Percentiles rank a stretch among this genome's conserved stretches.
Evolutionary conservation across 2,113 vertebrate species (phyloP).

Genomic region (Coptodon bakossiorum): DNA sequence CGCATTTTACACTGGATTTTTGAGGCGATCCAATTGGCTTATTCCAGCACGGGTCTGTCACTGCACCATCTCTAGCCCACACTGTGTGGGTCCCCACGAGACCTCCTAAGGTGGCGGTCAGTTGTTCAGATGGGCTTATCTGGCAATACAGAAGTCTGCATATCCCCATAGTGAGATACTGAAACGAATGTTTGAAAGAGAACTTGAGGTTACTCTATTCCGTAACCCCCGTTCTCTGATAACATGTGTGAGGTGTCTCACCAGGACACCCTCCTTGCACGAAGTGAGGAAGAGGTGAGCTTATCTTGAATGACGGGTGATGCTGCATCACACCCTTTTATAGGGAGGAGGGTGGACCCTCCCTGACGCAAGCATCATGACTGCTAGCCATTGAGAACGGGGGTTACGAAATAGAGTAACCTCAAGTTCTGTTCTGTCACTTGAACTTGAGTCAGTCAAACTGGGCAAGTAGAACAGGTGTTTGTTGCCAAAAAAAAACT

Average conservation of each 20-base stretch:
- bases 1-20: not conserved
- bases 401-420: not conserved
- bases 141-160: not conserved
- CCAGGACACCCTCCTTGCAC: accelerated
- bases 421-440: not conserved
- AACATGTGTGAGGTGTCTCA: not conserved
- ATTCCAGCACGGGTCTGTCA: not conserved
- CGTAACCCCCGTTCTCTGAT: accelerated
- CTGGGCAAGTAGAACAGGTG: not conserved
- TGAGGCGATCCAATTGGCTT: not conserved
- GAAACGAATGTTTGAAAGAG: not conserved
- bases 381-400: not conserved
- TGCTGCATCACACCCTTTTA: not conserved
- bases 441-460: not conserved
- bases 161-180: not conserved
- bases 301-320: not conserved
- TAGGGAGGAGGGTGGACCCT: not conserved
- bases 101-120: not conserved
- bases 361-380: not conserved
- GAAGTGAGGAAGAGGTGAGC: not conserved
- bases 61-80: not conserved
- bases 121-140: not conserved
- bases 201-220: not conserved
- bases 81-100: not conserved
- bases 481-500: not conserved